These are phyloP conservation scores for Lissocephala sabroskyi DNA, from an alignment of 2,888 invertebrate species.

Conservation along the genomic window DNA sequence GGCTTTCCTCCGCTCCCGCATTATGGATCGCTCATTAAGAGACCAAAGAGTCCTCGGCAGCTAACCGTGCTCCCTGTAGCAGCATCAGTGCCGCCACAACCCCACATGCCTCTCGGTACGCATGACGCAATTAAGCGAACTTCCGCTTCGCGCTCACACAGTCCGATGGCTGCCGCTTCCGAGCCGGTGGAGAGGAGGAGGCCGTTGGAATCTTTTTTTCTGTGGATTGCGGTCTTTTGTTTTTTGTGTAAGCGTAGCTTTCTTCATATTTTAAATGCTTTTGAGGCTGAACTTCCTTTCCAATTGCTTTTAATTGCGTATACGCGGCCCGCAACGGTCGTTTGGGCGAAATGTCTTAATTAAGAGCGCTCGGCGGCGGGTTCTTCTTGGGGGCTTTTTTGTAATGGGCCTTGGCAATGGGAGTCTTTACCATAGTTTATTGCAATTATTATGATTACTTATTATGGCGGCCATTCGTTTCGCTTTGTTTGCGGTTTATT, in stretches of 20 bases:
- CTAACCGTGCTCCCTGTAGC: too few species aligned
- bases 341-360: conserved; percentile 58
- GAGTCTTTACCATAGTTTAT: conserved; percentile 2
- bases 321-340: conserved; percentile 53
- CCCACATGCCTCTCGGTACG: conserved; percentile 25
- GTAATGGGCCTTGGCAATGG: too few species aligned
- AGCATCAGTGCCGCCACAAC: too few species aligned
- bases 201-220: neutral
- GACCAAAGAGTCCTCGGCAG: too few species aligned
- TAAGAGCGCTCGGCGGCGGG: conserved; percentile 42
- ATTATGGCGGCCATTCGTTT: conserved; percentile 43
- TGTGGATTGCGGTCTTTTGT: neutral
- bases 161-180: neutral
- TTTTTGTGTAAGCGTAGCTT: conserved; percentile 24
- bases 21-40: too few species aligned
- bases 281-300: neutral
- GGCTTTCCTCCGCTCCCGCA: too few species aligned
- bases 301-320: conserved; percentile 46
- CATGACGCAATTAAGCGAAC: conserved; percentile 50
- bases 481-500: conserved; percentile 20
- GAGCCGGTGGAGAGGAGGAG: conserved; percentile 6
- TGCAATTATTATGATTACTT: conserved; percentile 58
- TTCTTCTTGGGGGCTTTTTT: too few species aligned
- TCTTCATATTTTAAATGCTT: conserved; percentile 53
- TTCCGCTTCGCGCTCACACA: conserved; percentile 36